These are phyloP conservation scores for Gobio gobio DNA, from an alignment of 2,113 vertebrate genomes.

Conservation along the genomic window DNA sequence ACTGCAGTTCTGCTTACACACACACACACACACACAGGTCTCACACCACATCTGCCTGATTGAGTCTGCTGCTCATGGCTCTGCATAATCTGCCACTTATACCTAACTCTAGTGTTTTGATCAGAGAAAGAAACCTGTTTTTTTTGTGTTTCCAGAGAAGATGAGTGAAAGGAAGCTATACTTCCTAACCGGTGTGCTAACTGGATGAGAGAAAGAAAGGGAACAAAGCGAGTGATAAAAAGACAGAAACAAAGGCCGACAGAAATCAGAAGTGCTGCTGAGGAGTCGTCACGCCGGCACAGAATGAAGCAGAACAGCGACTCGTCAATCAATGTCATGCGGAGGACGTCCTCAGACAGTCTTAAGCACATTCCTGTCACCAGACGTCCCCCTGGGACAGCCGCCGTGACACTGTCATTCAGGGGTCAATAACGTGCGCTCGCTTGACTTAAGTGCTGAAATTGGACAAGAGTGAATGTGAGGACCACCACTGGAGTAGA, in stretches of 20 bases:
- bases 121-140: constrained; percentile 48
- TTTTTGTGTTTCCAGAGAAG: constrained; percentile 32
- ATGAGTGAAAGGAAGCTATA: not conserved
- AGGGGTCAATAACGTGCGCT: constrained; percentile 37
- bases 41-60: constrained; percentile 53
- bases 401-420: constrained; percentile 28
- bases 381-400: constrained; percentile 38
- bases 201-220: constrained; percentile 14
- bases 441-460: constrained; percentile 32
- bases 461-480: constrained; percentile 38
- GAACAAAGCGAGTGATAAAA: constrained; percentile 25
- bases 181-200: not conserved
- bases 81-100: constrained; percentile 47
- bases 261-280: constrained; percentile 11
- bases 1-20: constrained; percentile 31
- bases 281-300: not conserved
- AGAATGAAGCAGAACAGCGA: constrained; percentile 40
- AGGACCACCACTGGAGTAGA: constrained; percentile 18
- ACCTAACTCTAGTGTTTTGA: constrained; percentile 10
- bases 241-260: not conserved
- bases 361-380: constrained; percentile 48
- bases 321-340: constrained; percentile 45
- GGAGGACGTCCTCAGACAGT: constrained; percentile 40
- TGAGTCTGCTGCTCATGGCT: constrained; percentile 51
- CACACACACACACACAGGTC: constrained; percentile 23